Evolutionary conservation across 2,797 vertebrate genomes (phyloP).

Genomic region (Melanotaenia pygmaea): DNA sequence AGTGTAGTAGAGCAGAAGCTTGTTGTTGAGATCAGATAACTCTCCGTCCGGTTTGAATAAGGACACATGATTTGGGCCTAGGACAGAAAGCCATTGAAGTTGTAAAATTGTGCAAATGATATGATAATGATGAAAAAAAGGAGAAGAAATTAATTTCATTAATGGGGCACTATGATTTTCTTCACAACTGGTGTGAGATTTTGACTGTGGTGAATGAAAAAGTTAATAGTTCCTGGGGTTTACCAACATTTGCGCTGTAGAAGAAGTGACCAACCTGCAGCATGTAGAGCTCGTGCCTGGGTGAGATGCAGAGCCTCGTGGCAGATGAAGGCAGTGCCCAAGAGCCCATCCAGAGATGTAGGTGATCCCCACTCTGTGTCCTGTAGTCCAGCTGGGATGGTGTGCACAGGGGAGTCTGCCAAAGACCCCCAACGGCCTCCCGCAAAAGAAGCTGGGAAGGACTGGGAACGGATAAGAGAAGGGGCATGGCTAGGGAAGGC

Average conservation of each 20-base stretch:
- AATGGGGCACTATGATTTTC: not conserved
- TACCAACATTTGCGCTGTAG: not conserved
- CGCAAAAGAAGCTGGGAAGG: constrained; percentile 89
- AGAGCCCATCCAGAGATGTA: constrained; percentile 92
- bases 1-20: constrained; percentile 94
- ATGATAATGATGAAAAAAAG: not conserved
- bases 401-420: constrained; percentile 85
- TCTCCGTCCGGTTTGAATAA: constrained; percentile 92
- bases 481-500: constrained; percentile 75
- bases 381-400: constrained; percentile 91
- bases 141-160: not conserved
- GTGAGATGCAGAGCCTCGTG: constrained; percentile 89
- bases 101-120: constrained; percentile 39
- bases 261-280: constrained; percentile 77
- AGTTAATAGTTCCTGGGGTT: not conserved
- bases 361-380: constrained; percentile 96
- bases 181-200: not conserved
- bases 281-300: constrained; percentile 83
- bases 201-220: not conserved
- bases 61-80: constrained; percentile 91
- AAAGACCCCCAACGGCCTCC: constrained; percentile 72
- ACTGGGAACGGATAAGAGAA: constrained; percentile 89
- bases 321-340: constrained; percentile 94
- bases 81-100: constrained; percentile 25
- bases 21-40: constrained; percentile 88